Evolutionary conservation across 2,888 invertebrate genomes (phyloP).

Genomic region (Cepaea hortensis): DNA sequence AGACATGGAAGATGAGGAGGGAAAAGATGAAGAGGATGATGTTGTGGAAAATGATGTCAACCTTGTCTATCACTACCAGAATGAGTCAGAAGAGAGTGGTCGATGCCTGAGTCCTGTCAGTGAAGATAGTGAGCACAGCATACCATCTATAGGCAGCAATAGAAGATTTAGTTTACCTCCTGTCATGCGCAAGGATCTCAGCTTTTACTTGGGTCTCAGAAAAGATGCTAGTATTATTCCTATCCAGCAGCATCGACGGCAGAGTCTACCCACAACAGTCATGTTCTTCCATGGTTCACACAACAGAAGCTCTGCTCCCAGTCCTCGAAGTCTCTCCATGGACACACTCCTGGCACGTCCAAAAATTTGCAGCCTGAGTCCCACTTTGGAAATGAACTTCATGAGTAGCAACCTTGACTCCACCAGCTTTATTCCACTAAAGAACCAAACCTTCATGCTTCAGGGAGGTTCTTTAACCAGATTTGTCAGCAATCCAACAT

Average conservation of each 20-base stretch:
- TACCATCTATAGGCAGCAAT: conserved; percentile 18
- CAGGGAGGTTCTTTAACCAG: conserved; percentile 49
- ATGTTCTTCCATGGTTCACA: conserved; percentile 56
- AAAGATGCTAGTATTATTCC: conserved; percentile 81
- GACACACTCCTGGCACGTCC: conserved; percentile 60
- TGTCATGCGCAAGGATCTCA: conserved; percentile 58
- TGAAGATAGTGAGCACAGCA: conserved; percentile 54
- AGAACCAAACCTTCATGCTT: conserved; percentile 52
- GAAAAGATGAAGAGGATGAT: conserved; percentile 46
- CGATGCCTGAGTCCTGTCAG: conserved; percentile 57
- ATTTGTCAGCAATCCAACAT: conserved; percentile 42
- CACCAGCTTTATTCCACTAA: conserved; percentile 49
- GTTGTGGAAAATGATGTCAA: conserved; percentile 56
- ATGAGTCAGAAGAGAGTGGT: conserved; percentile 51
- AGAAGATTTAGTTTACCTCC: conserved; percentile 63
- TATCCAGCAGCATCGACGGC: conserved; percentile 54
- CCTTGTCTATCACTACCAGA: conserved; percentile 52
- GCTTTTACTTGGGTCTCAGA: conserved; percentile 69
- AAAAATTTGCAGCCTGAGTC: conserved; percentile 62
- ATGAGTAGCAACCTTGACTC: conserved; percentile 52
- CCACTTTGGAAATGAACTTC: conserved; percentile 58
- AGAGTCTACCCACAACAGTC: conserved; percentile 58
- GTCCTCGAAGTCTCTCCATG: conserved; percentile 56
- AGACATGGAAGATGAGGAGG: conserved; percentile 42
- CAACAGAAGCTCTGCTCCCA: conserved; percentile 49